Base-by-base conservation (phyloP, 2,113 vertebrate species). In the Anarhynchus alexandrinus region DNA sequence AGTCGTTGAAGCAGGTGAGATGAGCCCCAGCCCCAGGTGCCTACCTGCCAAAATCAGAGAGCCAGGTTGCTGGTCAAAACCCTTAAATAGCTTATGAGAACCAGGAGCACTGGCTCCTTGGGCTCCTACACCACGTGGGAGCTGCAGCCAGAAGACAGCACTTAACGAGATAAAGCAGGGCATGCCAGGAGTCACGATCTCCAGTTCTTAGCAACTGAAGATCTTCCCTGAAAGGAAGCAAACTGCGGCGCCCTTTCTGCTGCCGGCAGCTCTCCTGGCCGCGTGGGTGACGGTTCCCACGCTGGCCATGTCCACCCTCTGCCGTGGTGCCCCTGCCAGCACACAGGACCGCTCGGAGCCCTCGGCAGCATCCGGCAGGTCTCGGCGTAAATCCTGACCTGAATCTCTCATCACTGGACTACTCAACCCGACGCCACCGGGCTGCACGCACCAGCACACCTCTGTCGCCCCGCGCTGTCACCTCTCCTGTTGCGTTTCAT, bases 361-460 rank as follows among this genome's bases (percentile, higher is more conserved):
- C 54, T 55, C 4, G 4, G 65, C 73, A 82, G 38, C 14, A n/a
- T 17, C 51, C 2, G 1, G 21, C n/a, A 38, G 38, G 22, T 47
- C 65, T 47, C 3, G 2, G 38, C 1, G 16, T 10, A 43, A 71
- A 45, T 76, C 57, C 66, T 29, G 36, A n/a, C 27, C 40, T 47
- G 52, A 43, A 72, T 32, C 27, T 6, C 47, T 54, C 52, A 80
- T n/a, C 57, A 55, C 58, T 43, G 12, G 30, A 9, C 58, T 80
- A 15, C 69, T 65, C 64, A 72, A 12, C 49, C 34, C 51, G 29
- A 12, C 1, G 0, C 6, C 54, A 69, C 10, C 0, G 1, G 71
- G 22, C 34, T 69, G 21, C 58, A 22, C 0, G 2, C 51, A 36
- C 16, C 45, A n/a, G 5, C 30, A 20, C 36, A 32, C 19, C 32